Percentiles rank a stretch among this genome's conserved stretches.
Conservation (phyloP, 2,797 vertebrate genomes). For the Sebastes taczanowskii region DNA sequence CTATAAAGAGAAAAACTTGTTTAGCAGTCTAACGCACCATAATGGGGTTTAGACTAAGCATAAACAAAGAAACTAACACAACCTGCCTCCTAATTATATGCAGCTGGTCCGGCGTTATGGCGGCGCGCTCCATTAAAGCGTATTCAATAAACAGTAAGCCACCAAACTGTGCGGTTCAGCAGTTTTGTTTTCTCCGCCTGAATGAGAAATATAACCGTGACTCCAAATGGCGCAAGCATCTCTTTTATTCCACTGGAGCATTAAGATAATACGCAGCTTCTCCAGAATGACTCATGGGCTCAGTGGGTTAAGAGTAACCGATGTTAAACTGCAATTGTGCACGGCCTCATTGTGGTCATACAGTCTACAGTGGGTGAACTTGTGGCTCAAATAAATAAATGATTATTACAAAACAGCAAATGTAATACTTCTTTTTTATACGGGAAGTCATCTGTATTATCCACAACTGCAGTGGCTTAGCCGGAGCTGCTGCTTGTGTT, state of each 20-base stretch:
- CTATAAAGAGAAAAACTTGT: background rate
- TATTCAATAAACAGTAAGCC: constrained; percentile 34
- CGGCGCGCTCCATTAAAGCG: constrained; percentile 36
- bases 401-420: background rate
- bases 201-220: constrained; percentile 34
- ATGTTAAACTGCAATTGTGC: background rate
- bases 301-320: constrained; percentile 3
- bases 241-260: constrained; percentile 17
- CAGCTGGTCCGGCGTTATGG: constrained; percentile 3
- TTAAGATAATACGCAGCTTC: constrained; percentile 31
- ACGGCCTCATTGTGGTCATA: background rate
- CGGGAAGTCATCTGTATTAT: constrained; percentile 31
- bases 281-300: constrained; percentile 9
- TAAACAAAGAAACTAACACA: background rate
- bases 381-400: background rate
- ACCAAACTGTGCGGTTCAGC: constrained; percentile 35
- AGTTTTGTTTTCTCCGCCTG: constrained; percentile 35
- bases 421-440: background rate
- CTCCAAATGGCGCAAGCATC: constrained; percentile 21
- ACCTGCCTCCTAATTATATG: constrained; percentile 17
- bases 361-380: background rate
- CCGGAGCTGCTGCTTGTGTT: constrained; percentile 21
- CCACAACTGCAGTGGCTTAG: constrained; percentile 8
- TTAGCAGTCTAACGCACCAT: background rate
- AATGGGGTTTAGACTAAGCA: background rate